Conservation (phyloP, 2,113 vertebrate genomes). For the Hyla sarda region DNA sequence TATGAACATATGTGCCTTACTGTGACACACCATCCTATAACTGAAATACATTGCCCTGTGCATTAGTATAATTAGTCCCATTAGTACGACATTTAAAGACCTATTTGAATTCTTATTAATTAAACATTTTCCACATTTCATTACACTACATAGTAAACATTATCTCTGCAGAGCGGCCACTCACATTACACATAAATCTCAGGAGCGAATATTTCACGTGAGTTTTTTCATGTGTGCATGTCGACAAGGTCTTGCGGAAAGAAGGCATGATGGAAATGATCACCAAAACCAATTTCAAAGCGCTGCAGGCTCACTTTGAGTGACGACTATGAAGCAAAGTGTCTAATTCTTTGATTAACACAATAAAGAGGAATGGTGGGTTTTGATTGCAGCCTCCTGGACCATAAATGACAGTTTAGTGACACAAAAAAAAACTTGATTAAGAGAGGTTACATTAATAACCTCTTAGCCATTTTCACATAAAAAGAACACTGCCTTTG, state of each 20-base stretch:
- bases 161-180: slow-evolving; percentile 15
- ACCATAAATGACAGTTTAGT: slow-evolving; percentile 68
- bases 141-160: slow-evolving; percentile 31
- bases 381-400: slow-evolving; percentile 74
- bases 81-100: slow-evolving; percentile 6
- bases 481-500: slow-evolving; percentile 31
- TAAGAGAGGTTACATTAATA: slow-evolving; percentile 51
- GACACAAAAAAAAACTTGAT: slow-evolving; percentile 67
- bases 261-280: slow-evolving; percentile 72
- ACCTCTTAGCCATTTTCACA: slow-evolving; percentile 49
- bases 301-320: slow-evolving; percentile 73
- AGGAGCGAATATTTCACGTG: slow-evolving; percentile 67
- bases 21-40: background rate
- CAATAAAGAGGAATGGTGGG: slow-evolving; percentile 73
- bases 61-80: background rate
- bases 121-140: slow-evolving; percentile 40
- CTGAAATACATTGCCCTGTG: background rate
- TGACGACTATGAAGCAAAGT: slow-evolving; percentile 78
- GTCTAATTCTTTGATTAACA: slow-evolving; percentile 77
- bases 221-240: slow-evolving; percentile 66
- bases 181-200: slow-evolving; percentile 58
- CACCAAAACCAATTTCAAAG: slow-evolving; percentile 77
- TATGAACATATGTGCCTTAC: background rate
- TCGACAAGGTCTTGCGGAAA: slow-evolving; percentile 68
- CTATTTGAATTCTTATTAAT: slow-evolving; percentile 27